These are phyloP conservation scores for Gymnoscopelus microlampas DNA, from an alignment of 2,797 vertebrate genomes.

Conservation along the genomic window DNA sequence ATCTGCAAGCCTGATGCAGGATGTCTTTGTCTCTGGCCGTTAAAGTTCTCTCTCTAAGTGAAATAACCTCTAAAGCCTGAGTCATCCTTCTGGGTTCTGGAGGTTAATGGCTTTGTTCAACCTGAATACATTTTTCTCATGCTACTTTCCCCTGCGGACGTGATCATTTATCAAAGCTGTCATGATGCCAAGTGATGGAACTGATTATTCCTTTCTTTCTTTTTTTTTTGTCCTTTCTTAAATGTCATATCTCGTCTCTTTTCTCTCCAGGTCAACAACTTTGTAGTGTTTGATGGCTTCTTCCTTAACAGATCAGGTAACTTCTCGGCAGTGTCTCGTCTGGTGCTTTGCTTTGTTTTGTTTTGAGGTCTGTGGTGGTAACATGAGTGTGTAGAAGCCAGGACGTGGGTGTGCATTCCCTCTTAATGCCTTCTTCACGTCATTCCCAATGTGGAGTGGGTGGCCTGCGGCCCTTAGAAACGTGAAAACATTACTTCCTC, in stretches of 20 bases:
- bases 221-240: conserved; percentile 3
- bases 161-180: too few relatives aligned
- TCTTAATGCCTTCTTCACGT: not conserved
- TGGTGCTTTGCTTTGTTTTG: not conserved
- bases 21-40: too few relatives aligned
- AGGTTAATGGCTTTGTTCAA: not conserved
- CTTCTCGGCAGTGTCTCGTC: not conserved
- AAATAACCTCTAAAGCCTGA: not conserved
- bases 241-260: not conserved
- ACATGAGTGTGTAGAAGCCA: not conserved
- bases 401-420: not conserved
- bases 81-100: not conserved
- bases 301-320: conserved; percentile 88
- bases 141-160: not conserved
- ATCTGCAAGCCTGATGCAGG: too few relatives aligned
- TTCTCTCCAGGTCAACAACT: conserved; percentile 90
- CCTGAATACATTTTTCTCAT: conserved; percentile 1
- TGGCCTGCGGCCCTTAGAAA: not conserved
- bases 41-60: not conserved
- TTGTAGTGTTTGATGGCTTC: conserved; percentile 94
- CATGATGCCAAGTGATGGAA: too few relatives aligned
- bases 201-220: too few relatives aligned
- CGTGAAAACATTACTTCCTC: not conserved
- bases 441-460: conserved; percentile 2
- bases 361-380: not conserved